phyloP scores from a whole-genome alignment of 1,140 invertebrate species.

The Prorops nasuta region DNA sequence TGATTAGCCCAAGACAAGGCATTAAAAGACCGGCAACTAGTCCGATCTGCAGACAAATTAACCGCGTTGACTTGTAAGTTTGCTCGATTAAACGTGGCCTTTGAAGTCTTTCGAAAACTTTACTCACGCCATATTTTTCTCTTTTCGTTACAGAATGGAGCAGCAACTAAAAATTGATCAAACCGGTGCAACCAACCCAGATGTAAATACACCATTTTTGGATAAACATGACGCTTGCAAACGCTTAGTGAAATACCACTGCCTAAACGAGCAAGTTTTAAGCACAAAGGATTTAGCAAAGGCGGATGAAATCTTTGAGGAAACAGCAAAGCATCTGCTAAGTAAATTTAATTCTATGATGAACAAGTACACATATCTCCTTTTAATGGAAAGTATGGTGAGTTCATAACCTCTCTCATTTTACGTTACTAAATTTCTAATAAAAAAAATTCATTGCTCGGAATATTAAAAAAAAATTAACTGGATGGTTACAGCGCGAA shows the following conservation, averaged over 20 bases:
- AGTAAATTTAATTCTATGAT: conserved; percentile 74
- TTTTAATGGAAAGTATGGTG: conserved; percentile 84
- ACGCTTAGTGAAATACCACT: conserved; percentile 78
- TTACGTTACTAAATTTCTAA: conserved; percentile 6
- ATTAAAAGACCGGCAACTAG: conserved; percentile 48
- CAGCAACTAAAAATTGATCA: conserved; percentile 79
- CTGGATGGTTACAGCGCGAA: conserved; percentile 64
- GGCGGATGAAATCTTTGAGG: conserved; percentile 76
- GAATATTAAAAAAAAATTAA: conserved; percentile 10
- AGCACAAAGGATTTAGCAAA: conserved; percentile 68
- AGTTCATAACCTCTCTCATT: conserved; percentile 38
- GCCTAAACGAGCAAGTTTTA: conserved; percentile 70
- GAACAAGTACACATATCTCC: conserved; percentile 74
- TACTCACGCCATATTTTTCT: not conserved
- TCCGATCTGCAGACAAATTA: conserved; percentile 47
- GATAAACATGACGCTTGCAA: conserved; percentile 76
- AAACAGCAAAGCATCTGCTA: conserved; percentile 70
- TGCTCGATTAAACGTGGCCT: not conserved
- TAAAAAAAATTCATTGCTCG: conserved; percentile 1
- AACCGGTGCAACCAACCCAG: conserved; percentile 72
- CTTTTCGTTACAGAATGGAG: conserved; percentile 60
- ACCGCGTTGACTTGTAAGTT: conserved; percentile 49
- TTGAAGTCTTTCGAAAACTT: not conserved
- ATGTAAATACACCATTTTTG: conserved; percentile 73
- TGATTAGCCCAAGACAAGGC: conserved; percentile 42